Conservation (phyloP, 2,888 invertebrate genomes). For the Habrosyne pyritoides region DNA sequence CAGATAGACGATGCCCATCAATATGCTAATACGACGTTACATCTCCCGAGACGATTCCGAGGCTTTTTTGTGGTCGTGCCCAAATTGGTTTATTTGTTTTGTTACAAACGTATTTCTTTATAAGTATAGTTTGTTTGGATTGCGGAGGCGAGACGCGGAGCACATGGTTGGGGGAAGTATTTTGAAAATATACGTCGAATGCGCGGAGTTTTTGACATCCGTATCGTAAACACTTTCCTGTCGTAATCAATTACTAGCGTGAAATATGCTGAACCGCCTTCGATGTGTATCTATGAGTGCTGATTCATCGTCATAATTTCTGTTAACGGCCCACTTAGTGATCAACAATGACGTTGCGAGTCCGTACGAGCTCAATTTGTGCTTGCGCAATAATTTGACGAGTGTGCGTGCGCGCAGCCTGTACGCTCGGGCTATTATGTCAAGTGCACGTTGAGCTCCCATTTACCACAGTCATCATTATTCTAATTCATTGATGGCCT, state of each 20-base stretch:
- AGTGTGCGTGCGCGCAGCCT: slow-evolving; percentile 18
- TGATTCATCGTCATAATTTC: slow-evolving; percentile 50
- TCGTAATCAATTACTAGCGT: slow-evolving; percentile 32
- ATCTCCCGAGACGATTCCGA: slow-evolving; percentile 58
- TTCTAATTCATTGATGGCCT: slow-evolving; percentile 21
- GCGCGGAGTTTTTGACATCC: slow-evolving; percentile 23
- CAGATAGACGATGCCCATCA: slow-evolving; percentile 76
- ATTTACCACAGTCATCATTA: slow-evolving; percentile 35
- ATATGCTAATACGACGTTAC: slow-evolving; percentile 76
- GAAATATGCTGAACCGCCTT: slow-evolving; percentile 48
- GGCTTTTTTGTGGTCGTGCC: slow-evolving; percentile 63
- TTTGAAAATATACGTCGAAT: neutral
- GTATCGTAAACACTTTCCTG: slow-evolving; percentile 37
- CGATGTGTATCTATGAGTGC: slow-evolving; percentile 50
- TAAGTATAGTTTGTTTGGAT: slow-evolving; percentile 70
- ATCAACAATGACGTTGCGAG: slow-evolving; percentile 44
- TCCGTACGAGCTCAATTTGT: slow-evolving; percentile 35
- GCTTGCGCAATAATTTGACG: slow-evolving; percentile 29
- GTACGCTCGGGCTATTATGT: slow-evolving; percentile 31
- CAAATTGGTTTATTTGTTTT: slow-evolving; percentile 82
- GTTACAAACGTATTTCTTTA: slow-evolving; percentile 72
- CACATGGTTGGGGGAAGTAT: slow-evolving; percentile 41
- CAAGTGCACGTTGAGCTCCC: slow-evolving; percentile 32
- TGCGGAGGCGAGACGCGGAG: slow-evolving; percentile 59
- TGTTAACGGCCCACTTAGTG: slow-evolving; percentile 51